phyloP scores from a whole-genome alignment of 2,888 invertebrate genomes.

The Meandrusa payeni region DNA sequence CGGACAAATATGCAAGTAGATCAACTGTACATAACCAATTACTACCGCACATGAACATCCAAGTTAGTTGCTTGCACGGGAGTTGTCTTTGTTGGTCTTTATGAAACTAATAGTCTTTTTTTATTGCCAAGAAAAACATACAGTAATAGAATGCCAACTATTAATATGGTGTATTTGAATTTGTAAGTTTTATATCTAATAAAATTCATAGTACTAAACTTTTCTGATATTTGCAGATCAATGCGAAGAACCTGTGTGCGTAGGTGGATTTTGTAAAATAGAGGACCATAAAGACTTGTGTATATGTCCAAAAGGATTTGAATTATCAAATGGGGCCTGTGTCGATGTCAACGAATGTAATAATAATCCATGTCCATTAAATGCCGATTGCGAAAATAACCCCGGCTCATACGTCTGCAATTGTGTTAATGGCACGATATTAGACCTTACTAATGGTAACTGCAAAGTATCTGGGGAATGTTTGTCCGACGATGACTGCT shows the following conservation, averaged over 20 bases:
- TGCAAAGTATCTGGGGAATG: conserved; percentile 93
- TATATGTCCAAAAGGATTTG: conserved; percentile 87
- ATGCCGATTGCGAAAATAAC: conserved; percentile 89
- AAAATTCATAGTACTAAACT: background rate
- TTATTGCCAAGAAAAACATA: too few species aligned
- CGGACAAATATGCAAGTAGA: too few species aligned
- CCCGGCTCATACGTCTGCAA: conserved; percentile 89
- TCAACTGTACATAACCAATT: too few species aligned
- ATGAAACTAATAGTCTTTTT: too few species aligned
- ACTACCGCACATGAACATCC: too few species aligned
- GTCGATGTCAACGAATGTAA: conserved; percentile 91
- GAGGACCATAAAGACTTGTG: conserved; percentile 87
- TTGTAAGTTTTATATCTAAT: too few species aligned
- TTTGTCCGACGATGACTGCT: conserved; percentile 89
- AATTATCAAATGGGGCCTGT: conserved; percentile 84
- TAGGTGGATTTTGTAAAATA: conserved; percentile 89
- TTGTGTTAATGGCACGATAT: conserved; percentile 89
- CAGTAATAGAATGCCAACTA: too few species aligned
- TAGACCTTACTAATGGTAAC: conserved; percentile 86
- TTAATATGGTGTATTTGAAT: too few species aligned
- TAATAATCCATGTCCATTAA: conserved; percentile 88
- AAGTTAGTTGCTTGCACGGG: too few species aligned
- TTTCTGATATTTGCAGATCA: conserved; percentile 81
- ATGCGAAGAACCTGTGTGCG: conserved; percentile 89
- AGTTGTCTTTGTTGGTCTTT: too few species aligned